Percentiles rank a stretch among this genome's conserved stretches.
Evolutionary conservation across 2,797 vertebrate genomes (phyloP).

Genomic region (Emydoidea blandingii): DNA sequence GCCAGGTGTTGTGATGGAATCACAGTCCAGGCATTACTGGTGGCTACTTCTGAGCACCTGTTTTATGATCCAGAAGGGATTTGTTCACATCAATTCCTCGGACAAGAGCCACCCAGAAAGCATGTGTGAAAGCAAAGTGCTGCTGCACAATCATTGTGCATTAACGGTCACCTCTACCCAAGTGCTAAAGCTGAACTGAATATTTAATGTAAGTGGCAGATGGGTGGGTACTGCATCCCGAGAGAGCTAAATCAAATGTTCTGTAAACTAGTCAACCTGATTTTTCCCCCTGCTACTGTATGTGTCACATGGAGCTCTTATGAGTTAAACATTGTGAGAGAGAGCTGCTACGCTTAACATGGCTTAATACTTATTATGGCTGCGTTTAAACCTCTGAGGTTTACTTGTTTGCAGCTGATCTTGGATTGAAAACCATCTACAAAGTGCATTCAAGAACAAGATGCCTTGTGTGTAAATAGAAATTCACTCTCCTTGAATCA

Average conservation of each 20-base stretch:
- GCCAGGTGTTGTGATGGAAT: neutral
- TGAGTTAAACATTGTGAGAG: constrained; percentile 20
- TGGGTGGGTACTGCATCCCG: neutral
- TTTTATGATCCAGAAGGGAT: neutral
- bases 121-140: neutral
- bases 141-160: neutral
- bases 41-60: neutral
- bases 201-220: constrained; percentile 52
- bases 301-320: neutral
- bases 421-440: neutral
- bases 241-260: constrained; percentile 46
- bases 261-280: constrained; percentile 37
- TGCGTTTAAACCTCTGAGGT: neutral
- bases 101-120: neutral
- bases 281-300: neutral
- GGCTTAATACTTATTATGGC: neutral
- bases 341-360: neutral
- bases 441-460: neutral
- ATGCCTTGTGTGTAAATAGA: neutral
- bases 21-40: neutral
- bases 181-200: constrained; percentile 33
- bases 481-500: neutral
- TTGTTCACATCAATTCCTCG: neutral
- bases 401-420: neutral
- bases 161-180: neutral